Evolutionary conservation across 1,140 invertebrate genomes (phyloP).

Genomic region (Lordiphosa stackelbergi): DNA sequence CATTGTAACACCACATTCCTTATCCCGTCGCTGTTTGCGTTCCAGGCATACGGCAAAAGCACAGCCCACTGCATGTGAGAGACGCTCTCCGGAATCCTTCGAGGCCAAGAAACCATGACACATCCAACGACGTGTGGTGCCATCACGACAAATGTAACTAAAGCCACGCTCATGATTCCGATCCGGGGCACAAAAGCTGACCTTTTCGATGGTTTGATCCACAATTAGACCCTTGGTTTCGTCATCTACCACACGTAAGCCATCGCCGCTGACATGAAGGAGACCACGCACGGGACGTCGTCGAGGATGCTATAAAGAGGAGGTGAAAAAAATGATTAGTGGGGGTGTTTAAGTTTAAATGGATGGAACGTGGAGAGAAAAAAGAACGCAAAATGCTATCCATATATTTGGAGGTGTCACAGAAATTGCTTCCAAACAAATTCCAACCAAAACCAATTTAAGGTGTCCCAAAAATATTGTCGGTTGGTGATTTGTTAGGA

Average conservation of each 20-base stretch:
- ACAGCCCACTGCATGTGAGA: conserved; percentile 99
- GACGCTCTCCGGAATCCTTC: conserved; percentile 96
- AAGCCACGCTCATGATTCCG: conserved; percentile 98
- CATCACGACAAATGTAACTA: conserved; percentile 82
- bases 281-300: conserved; percentile 91
- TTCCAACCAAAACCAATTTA: too few relatives aligned
- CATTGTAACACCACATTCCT: conserved; percentile 96
- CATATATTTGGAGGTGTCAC: too few relatives aligned
- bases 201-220: conserved; percentile 99
- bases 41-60: conserved; percentile 99
- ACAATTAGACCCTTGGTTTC: conserved; percentile 99
- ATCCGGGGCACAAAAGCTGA: conserved; percentile 99
- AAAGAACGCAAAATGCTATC: neutral
- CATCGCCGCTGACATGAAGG: conserved; percentile 97
- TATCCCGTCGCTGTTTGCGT: conserved; percentile 97
- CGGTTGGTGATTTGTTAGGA: too few relatives aligned
- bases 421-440: too few relatives aligned
- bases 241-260: conserved; percentile 97
- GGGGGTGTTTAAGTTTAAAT: neutral
- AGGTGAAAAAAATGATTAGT: neutral
- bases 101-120: conserved; percentile 98
- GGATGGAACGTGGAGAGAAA: neutral
- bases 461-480: too few relatives aligned
- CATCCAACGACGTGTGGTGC: conserved; percentile 93
- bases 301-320: conserved; percentile 86